Evolutionary conservation across 2,797 vertebrate species (phyloP).

Genomic region (Epinephelus awoara): DNA sequence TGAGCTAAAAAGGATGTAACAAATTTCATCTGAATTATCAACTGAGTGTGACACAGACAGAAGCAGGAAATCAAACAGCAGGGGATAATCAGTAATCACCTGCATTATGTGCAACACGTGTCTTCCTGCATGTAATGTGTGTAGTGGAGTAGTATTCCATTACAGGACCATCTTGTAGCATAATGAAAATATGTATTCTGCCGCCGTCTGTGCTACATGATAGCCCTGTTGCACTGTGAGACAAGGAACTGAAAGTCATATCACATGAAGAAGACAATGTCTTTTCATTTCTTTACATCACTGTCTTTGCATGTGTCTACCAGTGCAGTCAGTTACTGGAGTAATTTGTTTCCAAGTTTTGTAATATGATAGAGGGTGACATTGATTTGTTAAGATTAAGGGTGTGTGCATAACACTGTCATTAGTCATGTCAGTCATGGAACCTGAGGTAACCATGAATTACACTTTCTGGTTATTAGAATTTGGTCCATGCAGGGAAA

Average conservation of each 20-base stretch:
- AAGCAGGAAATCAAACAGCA: background rate
- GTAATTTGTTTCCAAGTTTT: background rate
- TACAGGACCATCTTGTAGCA: background rate
- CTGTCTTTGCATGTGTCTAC: background rate
- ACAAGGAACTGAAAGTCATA: background rate
- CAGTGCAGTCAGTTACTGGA: slow-evolving; percentile 7
- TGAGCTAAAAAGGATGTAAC: background rate
- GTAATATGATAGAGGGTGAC: background rate
- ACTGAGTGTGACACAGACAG: background rate
- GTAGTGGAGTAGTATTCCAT: background rate
- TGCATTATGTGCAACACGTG: background rate
- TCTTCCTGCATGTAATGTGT: background rate
- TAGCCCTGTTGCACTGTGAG: background rate
- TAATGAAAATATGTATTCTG: background rate
- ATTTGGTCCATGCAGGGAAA: background rate
- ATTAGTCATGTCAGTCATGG: background rate
- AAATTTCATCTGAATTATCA: background rate
- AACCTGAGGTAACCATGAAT: background rate
- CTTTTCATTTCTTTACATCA: background rate
- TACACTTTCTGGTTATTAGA: background rate
- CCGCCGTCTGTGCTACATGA: background rate
- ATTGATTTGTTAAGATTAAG: slow-evolving; percentile 9
- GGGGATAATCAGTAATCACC: slow-evolving; percentile 5
- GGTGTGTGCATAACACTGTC: background rate
- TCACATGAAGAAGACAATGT: slow-evolving; percentile 23